Conservation (phyloP, 1,140 invertebrate species). For the Penaeus indicus region DNA sequence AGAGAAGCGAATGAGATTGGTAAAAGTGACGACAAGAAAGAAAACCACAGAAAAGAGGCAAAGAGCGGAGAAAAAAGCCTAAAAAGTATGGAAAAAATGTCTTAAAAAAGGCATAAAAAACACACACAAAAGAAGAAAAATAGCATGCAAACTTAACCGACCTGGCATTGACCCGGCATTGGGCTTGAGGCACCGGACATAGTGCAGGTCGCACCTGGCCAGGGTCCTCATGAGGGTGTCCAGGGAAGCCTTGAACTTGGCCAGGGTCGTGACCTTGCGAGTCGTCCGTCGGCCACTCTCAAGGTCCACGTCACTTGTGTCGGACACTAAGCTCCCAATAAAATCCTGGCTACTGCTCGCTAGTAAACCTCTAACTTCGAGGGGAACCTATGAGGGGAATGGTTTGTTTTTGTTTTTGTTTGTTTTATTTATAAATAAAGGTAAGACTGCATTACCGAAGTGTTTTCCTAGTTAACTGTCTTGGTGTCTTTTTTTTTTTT, state of each 20-base stretch:
- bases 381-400: constrained; percentile 30
- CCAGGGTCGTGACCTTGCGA: constrained; percentile 64
- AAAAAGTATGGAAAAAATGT: not conserved
- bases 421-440: not conserved
- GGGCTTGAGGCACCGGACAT: constrained; percentile 65
- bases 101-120: not conserved
- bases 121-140: not conserved
- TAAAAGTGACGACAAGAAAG: too few species aligned
- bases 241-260: constrained; percentile 65
- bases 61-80: not conserved
- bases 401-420: too few species aligned
- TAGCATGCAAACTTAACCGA: not conserved
- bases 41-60: not conserved
- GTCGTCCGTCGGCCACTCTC: constrained; percentile 46
- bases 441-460: not conserved
- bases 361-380: constrained; percentile 41
- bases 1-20: too few species aligned
- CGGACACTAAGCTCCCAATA: constrained; percentile 4
- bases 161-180: constrained; percentile 45
- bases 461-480: not conserved
- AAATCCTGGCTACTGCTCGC: constrained; percentile 33
- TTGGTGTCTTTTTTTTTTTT: too few species aligned
- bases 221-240: constrained; percentile 61
- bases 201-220: constrained; percentile 61
- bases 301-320: not conserved